Percentiles rank a stretch among this genome's conserved stretches.
These are phyloP conservation scores for Leptodactylus fallax DNA, from an alignment of 2,797 vertebrate genomes.

Conservation along the genomic window DNA sequence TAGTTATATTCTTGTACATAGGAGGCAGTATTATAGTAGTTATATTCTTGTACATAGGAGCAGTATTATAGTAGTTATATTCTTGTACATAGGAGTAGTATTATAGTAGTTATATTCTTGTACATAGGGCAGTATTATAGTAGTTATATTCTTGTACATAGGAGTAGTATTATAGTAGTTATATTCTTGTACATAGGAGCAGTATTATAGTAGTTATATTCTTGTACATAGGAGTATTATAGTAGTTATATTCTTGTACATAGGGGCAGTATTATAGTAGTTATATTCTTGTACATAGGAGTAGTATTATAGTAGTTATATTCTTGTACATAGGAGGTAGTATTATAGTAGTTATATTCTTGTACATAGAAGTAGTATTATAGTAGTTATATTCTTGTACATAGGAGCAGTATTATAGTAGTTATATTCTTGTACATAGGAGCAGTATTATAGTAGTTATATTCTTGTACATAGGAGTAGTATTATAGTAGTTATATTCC, in stretches of 20 bases:
- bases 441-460: conserved; percentile 6
- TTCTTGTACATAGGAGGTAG: neutral
- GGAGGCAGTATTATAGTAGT: neutral
- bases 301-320: conserved; percentile 15
- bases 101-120: too few species aligned
- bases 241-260: too few species aligned
- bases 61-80: too few species aligned
- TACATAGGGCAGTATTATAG: neutral
- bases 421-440: conserved; percentile 5
- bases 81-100: too few species aligned
- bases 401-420: conserved; percentile 9
- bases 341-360: conserved; percentile 7
- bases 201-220: neutral
- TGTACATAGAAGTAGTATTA: neutral
- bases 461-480: conserved; percentile 7
- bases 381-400: neutral
- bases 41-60: too few species aligned
- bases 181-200: neutral
- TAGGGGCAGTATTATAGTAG: neutral
- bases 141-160: neutral
- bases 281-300: neutral
- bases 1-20: neutral
- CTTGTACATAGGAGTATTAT: neutral
- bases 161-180: neutral
- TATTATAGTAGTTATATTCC: conserved; percentile 20